Base-by-base conservation (phyloP, 2,113 vertebrate genomes). In the Labeo catla region DNA sequence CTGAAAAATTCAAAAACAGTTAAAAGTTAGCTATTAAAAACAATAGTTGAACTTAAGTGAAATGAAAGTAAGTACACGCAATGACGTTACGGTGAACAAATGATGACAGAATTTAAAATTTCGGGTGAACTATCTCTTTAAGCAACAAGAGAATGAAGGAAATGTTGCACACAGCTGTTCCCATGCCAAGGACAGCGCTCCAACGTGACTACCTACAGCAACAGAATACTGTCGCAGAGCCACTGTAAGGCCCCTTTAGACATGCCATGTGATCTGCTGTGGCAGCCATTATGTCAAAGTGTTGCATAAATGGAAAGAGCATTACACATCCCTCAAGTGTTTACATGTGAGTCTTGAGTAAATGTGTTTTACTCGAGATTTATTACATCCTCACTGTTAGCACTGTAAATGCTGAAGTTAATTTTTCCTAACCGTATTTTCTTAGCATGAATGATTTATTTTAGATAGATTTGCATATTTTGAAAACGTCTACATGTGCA, bases 201-300 rank as follows among this genome's bases (percentile, higher is more conserved):
- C 36, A 72, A 28, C 16, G 2, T 63, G 39, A 73, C 66, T 80
- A 57, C 65, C 16, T 70, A 49, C 34, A 80, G 61, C 65, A 80
- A 57, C 84, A 73, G n/a, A 59, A 57, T 49, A 47, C 73, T 49
- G 80, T 39, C 59, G 28, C 39, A 61, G 63, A 79, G 81, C 49
- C 59, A 59, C 65, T 39, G 50, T 80, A 80, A 84, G 43, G n/a
- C 77, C 74, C 66, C 36, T 85, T 90, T 89, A 86, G 89, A 89
- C 82, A 90, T 89, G 78, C 86, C 66, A 85, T 80, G 86, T 81
- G 90, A 90, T 90, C 77, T 85, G 65, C 16, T 63, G 76, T 57
- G 81, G 84, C 21, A 47, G 54, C 54, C 72, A 84, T 49, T 85
- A 63, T 43, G 34, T 79, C n/a, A 68, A 36, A 76, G 43, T 28